Evolutionary conservation across 2,888 invertebrate species (phyloP), one percentile per base, ranked within the genome.

Genomic region (Rhamphomyia laevipes): DNA sequence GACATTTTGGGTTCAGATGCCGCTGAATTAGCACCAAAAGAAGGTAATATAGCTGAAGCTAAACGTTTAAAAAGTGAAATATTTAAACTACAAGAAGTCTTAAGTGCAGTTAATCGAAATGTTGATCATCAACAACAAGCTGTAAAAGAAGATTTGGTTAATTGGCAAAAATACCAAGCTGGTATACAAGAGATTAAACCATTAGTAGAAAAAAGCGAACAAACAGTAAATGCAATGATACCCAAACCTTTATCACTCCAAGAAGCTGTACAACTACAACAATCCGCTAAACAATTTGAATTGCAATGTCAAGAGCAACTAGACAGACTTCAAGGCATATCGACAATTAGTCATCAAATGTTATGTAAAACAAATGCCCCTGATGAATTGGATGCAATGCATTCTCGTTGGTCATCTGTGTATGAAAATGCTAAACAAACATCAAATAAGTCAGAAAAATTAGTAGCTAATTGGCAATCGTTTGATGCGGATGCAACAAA

Each of bases 161-260:
- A 85, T 55, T 92, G 90, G 87, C 83, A 89, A 62, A 80, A 82
- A 59, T 91, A 90, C 67, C 87, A 91, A 68, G 76, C 78, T 42
- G 83, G 81, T 48, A 76, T 91, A 30, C 78, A 84, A 51, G 81
- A 86, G 66, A 78, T 93, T 46, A 84, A 86, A 64, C 91, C 92
- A 1, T 90, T 92, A 85, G 79, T 95, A 49, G 87, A 91, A 65
- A 78, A 86, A 63, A 86, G 88, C 16, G 93, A 94, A 72, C 70
- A 82, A n/a, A 85, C 84, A 71, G 77, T 89, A 62, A 42, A 68
- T 64, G 63, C 62, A 47, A 62, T 67, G 58, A 60, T 64, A 58
- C 61, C 84, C 6, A 90, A 88, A 67, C 91, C 92, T 16, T 71
- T 78, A 4, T 82, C 81, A 41, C 72, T 93, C 47, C 75, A 81